Evolutionary conservation across 2,113 vertebrate species (phyloP).

Genomic region (Todiramphus saurophagus): DNA sequence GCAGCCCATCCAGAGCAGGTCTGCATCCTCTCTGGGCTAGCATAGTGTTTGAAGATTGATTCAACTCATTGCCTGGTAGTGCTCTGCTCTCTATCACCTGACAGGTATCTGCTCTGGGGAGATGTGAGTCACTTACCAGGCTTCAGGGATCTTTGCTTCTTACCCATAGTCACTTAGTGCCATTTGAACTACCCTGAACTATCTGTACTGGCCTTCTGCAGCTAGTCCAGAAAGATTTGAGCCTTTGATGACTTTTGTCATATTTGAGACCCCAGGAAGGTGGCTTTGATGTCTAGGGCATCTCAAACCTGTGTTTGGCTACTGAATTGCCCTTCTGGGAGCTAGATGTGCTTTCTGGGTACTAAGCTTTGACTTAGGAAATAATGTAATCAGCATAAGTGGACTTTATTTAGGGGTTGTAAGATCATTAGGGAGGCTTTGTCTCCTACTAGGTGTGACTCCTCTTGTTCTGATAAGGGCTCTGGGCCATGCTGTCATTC

Average conservation of each 20-base stretch:
- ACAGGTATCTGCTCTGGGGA: neutral
- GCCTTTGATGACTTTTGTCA: neutral
- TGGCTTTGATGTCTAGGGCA: neutral
- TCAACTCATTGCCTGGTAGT: neutral
- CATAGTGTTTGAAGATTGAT: neutral
- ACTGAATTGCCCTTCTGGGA: neutral
- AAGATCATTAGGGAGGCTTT: neutral
- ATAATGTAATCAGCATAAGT: neutral
- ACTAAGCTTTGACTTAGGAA: neutral
- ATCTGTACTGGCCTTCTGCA: neutral
- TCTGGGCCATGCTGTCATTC: neutral
- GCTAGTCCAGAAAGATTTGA: neutral
- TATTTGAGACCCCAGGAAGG: neutral
- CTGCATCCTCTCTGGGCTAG: neutral
- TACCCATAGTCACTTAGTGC: accelerated
- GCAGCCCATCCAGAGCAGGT: neutral
- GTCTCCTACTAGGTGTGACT: neutral
- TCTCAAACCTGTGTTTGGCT: neutral
- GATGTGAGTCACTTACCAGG: neutral
- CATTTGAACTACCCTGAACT: neutral
- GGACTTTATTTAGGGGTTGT: neutral
- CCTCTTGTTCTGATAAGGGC: neutral
- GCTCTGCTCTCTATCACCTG: neutral
- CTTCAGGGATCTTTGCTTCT: neutral
- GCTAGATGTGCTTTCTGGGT: neutral